Evolutionary conservation across 92 coral and sea anemone species (phyloP).

Genomic region (Zoanthus sansibaricus): DNA sequence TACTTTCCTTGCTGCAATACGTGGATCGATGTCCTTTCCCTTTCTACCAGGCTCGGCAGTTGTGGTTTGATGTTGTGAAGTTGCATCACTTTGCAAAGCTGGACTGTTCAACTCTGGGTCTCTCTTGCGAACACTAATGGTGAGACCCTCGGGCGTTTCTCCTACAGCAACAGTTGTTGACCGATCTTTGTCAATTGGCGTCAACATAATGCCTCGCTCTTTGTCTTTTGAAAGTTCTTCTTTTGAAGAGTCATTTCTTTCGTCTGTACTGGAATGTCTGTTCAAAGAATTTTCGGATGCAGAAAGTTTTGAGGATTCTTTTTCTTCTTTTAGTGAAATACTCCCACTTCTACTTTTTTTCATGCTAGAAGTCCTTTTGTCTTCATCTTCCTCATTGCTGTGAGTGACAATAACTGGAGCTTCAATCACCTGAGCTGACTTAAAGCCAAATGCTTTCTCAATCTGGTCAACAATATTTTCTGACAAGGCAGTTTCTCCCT

Average conservation of each 20-base stretch:
- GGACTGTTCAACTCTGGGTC: slow-evolving; percentile 22
- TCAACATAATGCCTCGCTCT: neutral
- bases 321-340: slow-evolving; percentile 19
- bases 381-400: slow-evolving; percentile 52
- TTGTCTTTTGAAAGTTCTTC: slow-evolving; percentile 25
- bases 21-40: slow-evolving; percentile 73
- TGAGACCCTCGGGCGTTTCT: slow-evolving; percentile 42
- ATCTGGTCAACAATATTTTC: slow-evolving; percentile 94
- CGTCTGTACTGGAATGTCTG: slow-evolving; percentile 32
- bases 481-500: slow-evolving; percentile 88
- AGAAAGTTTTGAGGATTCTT: slow-evolving; percentile 18
- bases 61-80: slow-evolving; percentile 52
- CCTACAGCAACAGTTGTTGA: slow-evolving; percentile 47
- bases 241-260: slow-evolving; percentile 1
- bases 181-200: slow-evolving; percentile 1
- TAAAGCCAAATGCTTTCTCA: slow-evolving; percentile 93
- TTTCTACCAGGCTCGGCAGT: slow-evolving; percentile 66
- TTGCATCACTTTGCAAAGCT: slow-evolving; percentile 39
- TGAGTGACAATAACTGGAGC: slow-evolving; percentile 57
- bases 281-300: slow-evolving; percentile 52
- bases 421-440: slow-evolving; percentile 69
- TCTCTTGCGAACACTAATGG: slow-evolving; percentile 44
- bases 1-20: slow-evolving; percentile 78
- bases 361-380: slow-evolving; percentile 58
- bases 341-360: slow-evolving; percentile 44